Evolutionary conservation across 2,797 vertebrate genomes (phyloP).

Genomic region (Phrynocephalus vlangalii): DNA sequence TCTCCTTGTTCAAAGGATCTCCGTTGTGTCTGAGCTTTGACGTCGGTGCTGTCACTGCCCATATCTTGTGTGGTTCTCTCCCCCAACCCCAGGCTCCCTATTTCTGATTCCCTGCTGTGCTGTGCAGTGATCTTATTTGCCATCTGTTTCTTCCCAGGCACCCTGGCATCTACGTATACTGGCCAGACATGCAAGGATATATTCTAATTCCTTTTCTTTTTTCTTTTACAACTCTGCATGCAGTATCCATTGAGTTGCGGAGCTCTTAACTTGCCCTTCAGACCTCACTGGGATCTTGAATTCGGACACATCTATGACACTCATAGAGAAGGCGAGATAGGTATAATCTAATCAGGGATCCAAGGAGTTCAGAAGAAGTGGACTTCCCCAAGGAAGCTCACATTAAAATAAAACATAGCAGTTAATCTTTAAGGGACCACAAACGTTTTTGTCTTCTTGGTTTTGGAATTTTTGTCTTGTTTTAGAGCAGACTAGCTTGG

Average conservation of each 20-base stretch:
- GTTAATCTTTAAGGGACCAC: too few relatives aligned
- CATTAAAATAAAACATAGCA: too few relatives aligned
- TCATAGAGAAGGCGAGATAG: neutral
- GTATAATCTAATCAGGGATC: neutral
- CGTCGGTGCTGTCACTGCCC: neutral
- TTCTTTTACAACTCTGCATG: too few relatives aligned
- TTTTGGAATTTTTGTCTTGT: too few relatives aligned
- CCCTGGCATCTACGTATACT: slow-evolving; percentile 26
- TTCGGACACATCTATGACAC: neutral
- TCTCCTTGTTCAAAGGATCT: neutral
- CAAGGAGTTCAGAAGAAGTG: too few relatives aligned
- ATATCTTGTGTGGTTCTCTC: neutral
- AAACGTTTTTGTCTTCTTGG: too few relatives aligned
- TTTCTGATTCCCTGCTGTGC: slow-evolving; percentile 2
- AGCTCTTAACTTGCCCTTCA: neutral
- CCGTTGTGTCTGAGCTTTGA: slow-evolving; percentile 1
- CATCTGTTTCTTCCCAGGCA: slow-evolving; percentile 14
- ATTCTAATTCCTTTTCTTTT: too few relatives aligned
- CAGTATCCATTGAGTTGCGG: neutral
- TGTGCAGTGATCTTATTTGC: slow-evolving; percentile 26
- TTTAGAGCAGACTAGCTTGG: too few relatives aligned
- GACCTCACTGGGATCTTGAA: neutral
- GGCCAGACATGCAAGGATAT: neutral
- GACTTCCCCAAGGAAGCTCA: too few relatives aligned
- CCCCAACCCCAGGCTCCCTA: slow-evolving; percentile 27